phyloP scores from a whole-genome alignment of 2,888 invertebrate species.

The Belgica antarctica region DNA sequence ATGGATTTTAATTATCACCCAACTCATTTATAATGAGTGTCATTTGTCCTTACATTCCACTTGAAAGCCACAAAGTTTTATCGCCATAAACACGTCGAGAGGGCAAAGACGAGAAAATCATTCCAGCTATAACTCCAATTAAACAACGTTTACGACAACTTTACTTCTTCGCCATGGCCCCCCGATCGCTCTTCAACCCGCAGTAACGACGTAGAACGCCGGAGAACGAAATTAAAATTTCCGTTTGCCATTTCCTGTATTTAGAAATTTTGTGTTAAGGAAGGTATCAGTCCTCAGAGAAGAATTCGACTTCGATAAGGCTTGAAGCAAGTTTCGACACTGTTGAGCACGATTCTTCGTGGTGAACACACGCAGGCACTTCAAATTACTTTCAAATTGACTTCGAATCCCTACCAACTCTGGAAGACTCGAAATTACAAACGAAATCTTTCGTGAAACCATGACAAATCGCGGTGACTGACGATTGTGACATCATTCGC shows the following conservation, averaged over 20 bases:
- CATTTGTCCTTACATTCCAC: slow-evolving; percentile 38
- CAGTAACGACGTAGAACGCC: background rate
- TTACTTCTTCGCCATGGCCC: background rate
- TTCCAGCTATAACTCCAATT: slow-evolving; percentile 30
- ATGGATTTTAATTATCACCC: slow-evolving; percentile 44
- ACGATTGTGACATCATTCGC: no score
- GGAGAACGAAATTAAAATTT: slow-evolving; percentile 33
- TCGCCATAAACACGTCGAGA: slow-evolving; percentile 22
- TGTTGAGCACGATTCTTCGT: background rate
- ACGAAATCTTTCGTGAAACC: no score
- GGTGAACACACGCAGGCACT: background rate
- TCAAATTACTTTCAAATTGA: background rate
- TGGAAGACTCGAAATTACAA: no score
- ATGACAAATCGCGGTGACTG: no score
- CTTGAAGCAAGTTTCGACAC: background rate
- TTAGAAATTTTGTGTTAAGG: slow-evolving; percentile 22
- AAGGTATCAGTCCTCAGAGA: background rate
- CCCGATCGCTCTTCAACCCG: background rate
- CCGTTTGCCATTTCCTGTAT: slow-evolving; percentile 30
- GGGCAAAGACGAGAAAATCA: background rate
- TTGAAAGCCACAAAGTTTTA: slow-evolving; percentile 3
- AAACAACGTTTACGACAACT: slow-evolving; percentile 33
- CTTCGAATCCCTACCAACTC: no score
- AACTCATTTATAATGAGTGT: slow-evolving; percentile 42
- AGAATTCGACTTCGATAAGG: no score